Conservation (phyloP, 1,140 invertebrate genomes). For the Magallana ariakensis region DNA sequence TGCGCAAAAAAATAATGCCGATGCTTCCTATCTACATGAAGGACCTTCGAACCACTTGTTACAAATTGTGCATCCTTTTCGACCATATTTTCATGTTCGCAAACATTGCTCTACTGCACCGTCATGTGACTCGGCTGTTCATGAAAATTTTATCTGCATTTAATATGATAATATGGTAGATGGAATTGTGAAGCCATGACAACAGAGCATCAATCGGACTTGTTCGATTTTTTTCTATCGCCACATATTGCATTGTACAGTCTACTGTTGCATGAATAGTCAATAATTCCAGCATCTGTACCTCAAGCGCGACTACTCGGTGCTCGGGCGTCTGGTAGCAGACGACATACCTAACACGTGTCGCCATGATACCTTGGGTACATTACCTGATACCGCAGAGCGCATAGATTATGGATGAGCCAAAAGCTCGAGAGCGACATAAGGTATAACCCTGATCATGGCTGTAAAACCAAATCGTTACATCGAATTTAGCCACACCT, state of each 20-base stretch:
- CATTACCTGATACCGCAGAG: constrained; percentile 1
- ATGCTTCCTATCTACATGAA: not conserved
- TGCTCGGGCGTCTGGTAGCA: not conserved
- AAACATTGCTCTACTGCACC: constrained; percentile 46
- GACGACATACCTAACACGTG: constrained; percentile 27
- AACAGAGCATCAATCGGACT: constrained; percentile 57
- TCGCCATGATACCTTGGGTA: constrained; percentile 7
- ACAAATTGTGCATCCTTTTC: constrained; percentile 21
- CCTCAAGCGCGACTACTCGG: constrained; percentile 27
- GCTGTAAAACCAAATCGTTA: not conserved
- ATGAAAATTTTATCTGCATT: constrained; percentile 64
- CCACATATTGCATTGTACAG: constrained; percentile 36
- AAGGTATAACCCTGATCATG: constrained; percentile 14
- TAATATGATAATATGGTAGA: constrained; percentile 60
- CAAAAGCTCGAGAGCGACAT: constrained; percentile 11
- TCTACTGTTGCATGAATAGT: constrained; percentile 36
- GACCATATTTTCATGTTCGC: constrained; percentile 56
- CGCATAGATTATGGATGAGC: constrained; percentile 29
- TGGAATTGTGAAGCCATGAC: constrained; percentile 59
- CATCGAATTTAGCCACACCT: constrained; percentile 9
- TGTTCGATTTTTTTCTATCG: constrained; percentile 59
- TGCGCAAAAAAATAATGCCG: constrained; percentile 4
- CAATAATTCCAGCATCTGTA: constrained; percentile 36
- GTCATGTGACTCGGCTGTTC: constrained; percentile 58
- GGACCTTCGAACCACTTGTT: constrained; percentile 28